Evolutionary conservation across 2,888 invertebrate species (phyloP).

Genomic region (Ectemnius continuus): DNA sequence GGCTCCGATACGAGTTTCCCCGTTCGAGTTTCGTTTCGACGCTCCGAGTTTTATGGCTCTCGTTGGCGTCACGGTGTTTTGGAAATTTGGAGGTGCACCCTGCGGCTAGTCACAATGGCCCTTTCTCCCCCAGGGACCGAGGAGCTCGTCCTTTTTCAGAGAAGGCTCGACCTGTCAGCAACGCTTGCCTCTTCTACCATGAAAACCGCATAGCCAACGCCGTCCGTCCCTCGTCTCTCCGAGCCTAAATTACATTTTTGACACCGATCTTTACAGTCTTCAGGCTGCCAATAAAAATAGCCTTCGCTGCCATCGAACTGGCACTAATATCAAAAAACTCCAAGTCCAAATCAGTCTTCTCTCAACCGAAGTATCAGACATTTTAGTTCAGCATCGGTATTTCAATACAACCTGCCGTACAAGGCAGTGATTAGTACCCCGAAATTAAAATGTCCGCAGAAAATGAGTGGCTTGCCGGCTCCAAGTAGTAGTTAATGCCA

Average conservation of each 20-base stretch:
- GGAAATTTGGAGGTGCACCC: slow-evolving; percentile 26
- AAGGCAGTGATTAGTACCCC: not conserved
- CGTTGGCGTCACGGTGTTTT: slow-evolving; percentile 21
- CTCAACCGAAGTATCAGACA: too few relatives aligned
- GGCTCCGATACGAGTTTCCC: not conserved
- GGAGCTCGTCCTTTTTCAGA: not conserved
- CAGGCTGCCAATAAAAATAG: too few relatives aligned
- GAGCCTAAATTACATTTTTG: not conserved
- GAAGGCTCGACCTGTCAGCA: not conserved
- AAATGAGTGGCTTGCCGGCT: not conserved
- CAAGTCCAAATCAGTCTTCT: too few relatives aligned
- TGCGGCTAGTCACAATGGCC: slow-evolving; percentile 27
- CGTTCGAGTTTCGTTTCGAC: not conserved
- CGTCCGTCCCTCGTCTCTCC: not conserved
- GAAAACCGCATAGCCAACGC: not conserved
- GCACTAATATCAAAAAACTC: too few relatives aligned
- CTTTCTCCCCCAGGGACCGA: not conserved
- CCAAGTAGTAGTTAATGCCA: not conserved
- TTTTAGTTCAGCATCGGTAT: too few relatives aligned
- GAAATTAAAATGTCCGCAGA: slow-evolving; percentile 1
- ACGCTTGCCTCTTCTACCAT: not conserved
- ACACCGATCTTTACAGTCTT: too few relatives aligned
- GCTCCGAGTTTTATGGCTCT: slow-evolving; percentile 13
- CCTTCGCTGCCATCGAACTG: too few relatives aligned
- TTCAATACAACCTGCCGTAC: too few relatives aligned